Evolutionary conservation across 2,113 vertebrate species (phyloP), one percentile per base, ranked within the genome.

Genomic region (Crotalus helleri): DNA sequence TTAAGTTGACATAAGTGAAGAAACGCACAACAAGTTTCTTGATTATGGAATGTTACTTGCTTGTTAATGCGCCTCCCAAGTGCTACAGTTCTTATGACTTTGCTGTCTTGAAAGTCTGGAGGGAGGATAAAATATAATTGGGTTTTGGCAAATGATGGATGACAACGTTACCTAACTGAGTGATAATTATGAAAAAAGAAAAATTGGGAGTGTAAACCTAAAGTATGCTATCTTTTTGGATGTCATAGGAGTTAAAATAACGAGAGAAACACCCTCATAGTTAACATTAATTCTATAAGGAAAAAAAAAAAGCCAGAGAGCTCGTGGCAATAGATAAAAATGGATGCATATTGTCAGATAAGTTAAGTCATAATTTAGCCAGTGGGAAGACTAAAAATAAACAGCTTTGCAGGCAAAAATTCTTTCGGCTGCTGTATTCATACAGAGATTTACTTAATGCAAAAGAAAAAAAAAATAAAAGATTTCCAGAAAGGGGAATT

Each of bases 321-420:
- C 58, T 0, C 10, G 11, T 3, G 51, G 91, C 92, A 55, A 87
- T 64, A 89, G 89, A 93, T 58, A 86, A 95, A 49, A 39, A 61
- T 89, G 61, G 24, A 89, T 46, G n/a, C 44, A 81, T 88, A 69
- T 92, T 92, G 91, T 89, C 87, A 53, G 86, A 88, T 58, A 85
- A 39, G 53, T 21, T 69, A 88, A 53, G 59, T 81, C 90, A 88
- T 91, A 13, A 44, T 58, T 81, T 93, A 44, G 85, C 58, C 61
- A 54, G n/a, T 26, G 44, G 61, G 86, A 55, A 93, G 93, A 91
- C 87, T 89, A 74, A 92, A 89, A 92, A 92, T 57, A 92, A 74
- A 87, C 23, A 53, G 51, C 26, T 54, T 89, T 89, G 59, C n/a
- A 74, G 91, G 87, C 87, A 92, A 74, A 87, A 46, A 55, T 89